Evolutionary conservation across 2,797 vertebrate species (phyloP).

Genomic region (Tokudaia tokunoshimensis): DNA sequence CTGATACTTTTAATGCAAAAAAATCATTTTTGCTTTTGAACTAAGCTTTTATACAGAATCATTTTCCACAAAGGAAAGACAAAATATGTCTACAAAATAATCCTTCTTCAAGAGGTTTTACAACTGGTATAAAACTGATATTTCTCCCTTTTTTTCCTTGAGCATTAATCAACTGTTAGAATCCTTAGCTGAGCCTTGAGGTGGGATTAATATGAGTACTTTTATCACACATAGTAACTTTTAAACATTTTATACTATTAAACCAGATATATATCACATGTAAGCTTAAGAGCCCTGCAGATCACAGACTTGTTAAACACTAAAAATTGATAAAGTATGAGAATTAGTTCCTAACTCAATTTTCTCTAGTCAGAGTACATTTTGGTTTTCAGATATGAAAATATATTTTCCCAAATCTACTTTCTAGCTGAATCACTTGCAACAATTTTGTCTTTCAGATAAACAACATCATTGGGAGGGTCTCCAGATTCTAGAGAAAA

Average conservation of each 20-base stretch:
- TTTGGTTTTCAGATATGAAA: conserved; percentile 58
- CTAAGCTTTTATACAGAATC: background rate
- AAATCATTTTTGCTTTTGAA: background rate
- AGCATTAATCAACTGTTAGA: conserved; percentile 39
- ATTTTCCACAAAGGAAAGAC: background rate
- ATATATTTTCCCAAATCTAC: conserved; percentile 38
- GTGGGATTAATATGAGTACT: conserved; percentile 10
- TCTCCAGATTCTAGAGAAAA: conserved; percentile 46
- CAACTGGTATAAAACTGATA: conserved; percentile 18
- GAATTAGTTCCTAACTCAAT: conserved; percentile 40
- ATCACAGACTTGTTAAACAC: background rate
- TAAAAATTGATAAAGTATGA: conserved; percentile 36
- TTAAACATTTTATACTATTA: conserved; percentile 41
- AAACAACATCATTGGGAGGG: background rate
- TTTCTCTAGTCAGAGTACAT: conserved; percentile 38
- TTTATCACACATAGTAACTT: conserved; percentile 32
- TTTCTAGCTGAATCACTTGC: conserved; percentile 15
- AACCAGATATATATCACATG: background rate
- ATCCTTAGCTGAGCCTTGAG: conserved; percentile 15
- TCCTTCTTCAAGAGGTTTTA: conserved; percentile 31
- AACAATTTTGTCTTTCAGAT: conserved; percentile 27
- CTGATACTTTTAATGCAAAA: conserved; percentile 13
- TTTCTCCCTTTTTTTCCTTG: background rate
- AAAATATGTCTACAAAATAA: conserved; percentile 21
- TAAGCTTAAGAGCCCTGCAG: conserved; percentile 8